A percentile compares a stretch with the other conserved stretches of the same genome.
These are phyloP conservation scores for Spatulosminthurus flaviceps DNA, from an alignment of 2,888 invertebrate genomes.

Conservation along the genomic window DNA sequence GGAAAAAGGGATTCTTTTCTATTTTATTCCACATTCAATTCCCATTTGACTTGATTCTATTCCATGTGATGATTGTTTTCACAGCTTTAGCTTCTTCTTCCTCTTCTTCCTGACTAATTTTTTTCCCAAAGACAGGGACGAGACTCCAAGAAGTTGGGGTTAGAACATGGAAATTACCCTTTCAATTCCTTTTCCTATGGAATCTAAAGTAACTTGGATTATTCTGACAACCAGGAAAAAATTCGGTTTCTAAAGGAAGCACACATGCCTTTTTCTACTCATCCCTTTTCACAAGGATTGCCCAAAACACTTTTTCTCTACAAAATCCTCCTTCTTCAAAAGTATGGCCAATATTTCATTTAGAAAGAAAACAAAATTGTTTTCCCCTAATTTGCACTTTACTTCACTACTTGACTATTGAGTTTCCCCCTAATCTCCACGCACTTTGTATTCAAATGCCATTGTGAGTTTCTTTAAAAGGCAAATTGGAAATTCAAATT, in stretches of 20 bases:
- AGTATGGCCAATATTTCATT: background rate
- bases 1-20: constrained; percentile 29
- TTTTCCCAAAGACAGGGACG: background rate
- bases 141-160: constrained; percentile 24
- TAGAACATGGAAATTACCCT: constrained; percentile 32
- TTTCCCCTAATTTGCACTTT: constrained; percentile 3
- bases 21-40: constrained; percentile 41
- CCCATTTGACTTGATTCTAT: constrained; percentile 35
- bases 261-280: background rate
- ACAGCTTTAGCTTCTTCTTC: too few species aligned
- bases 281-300: constrained; percentile 14
- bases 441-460: too few species aligned
- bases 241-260: constrained; percentile 8
- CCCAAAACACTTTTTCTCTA: too few species aligned
- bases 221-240: background rate
- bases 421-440: background rate
- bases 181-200: too few species aligned
- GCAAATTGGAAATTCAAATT: too few species aligned
- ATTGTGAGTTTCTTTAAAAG: too few species aligned
- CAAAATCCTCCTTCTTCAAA: background rate
- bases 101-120: background rate
- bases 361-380: constrained; percentile 28
- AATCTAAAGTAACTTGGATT: constrained; percentile 23
- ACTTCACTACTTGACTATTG: background rate
- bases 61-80: constrained; percentile 43